Evolutionary conservation across 2,113 vertebrate species (phyloP).

Genomic region (Meleagris gallopavo): DNA sequence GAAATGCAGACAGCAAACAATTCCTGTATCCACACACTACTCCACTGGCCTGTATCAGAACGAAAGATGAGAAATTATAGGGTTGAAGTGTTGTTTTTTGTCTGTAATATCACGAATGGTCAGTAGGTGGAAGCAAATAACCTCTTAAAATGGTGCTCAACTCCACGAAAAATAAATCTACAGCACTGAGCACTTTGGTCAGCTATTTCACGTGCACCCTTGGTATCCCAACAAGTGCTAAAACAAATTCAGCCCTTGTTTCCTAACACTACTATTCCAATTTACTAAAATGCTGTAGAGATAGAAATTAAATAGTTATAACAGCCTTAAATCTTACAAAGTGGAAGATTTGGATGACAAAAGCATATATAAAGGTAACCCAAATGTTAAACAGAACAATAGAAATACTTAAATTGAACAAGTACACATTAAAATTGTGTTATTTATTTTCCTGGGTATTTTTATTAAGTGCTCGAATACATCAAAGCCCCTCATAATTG

Average conservation of each 20-base stretch:
- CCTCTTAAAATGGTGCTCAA: conserved; percentile 21
- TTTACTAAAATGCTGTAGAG: background rate
- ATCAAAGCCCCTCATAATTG: background rate
- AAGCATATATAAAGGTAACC: background rate
- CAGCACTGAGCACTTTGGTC: background rate
- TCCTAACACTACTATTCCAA: background rate
- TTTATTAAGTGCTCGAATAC: background rate
- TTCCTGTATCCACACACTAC: fast-evolving
- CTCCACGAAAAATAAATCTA: fast-evolving
- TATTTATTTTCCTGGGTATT: background rate
- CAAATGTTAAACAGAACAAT: background rate
- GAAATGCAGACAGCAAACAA: background rate
- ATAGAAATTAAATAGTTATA: background rate
- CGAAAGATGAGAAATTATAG: background rate
- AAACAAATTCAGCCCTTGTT: background rate
- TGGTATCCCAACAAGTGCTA: background rate
- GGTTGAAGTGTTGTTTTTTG: fast-evolving
- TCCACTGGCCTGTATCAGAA: background rate
- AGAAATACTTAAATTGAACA: background rate
- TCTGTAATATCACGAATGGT: conserved; percentile 11
- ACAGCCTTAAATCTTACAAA: background rate
- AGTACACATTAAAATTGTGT: background rate
- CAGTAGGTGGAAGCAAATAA: conserved; percentile 80
- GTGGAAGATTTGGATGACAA: background rate
- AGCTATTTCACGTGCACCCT: background rate